Evolutionary conservation across 2,888 invertebrate genomes (phyloP), one percentile per base, ranked within the genome.

Genomic region (Apamea sordens): DNA sequence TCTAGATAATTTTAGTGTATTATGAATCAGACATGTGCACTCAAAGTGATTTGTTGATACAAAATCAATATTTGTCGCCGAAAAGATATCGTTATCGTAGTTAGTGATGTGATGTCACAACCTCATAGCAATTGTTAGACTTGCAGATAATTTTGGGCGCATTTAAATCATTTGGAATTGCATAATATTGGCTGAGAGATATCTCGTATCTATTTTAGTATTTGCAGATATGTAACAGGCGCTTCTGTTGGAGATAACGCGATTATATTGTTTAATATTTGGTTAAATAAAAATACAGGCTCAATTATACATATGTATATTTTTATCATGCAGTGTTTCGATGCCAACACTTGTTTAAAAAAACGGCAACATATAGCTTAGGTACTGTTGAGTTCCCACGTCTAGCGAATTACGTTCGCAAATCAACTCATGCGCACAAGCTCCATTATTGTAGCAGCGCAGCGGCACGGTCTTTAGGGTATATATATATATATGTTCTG

Each of bases 31-130:
- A 84, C 77, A 87, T 86, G 81, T 87, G 88, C 4, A 64, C 80
- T 84, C 79, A 77, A 78, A 80, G 86, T 89, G 90, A 90, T 89
- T 88, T 88, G 89, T 87, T 84, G 81, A 79, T 86, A 88, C 76
- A 86, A 83, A 86, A 88, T 86, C 86, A 78, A 88, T 86, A 88
- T 86, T 82, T 79, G 74, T 88, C 71, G 65, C 71, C 63, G 59
- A 71, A 79, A 77, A 74, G 77, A 83, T 88, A 88, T 32, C 47
- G 69, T 75, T 86, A 86, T 88, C 86, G 7, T 65, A 44, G 77
- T 71, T 76, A 76, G 82, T 85, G 77, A 85, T 65, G 77, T 85
- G 76, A 87, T n/a, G n/a, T n/a, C 50, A 36, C 36, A 36, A 36
- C 36, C 63, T 72, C 72, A 75, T 53, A 71, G 71, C 61, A 68